phyloP scores from a whole-genome alignment of 2,888 invertebrate genomes.

The Sinodicranocentrus sp. region DNA sequence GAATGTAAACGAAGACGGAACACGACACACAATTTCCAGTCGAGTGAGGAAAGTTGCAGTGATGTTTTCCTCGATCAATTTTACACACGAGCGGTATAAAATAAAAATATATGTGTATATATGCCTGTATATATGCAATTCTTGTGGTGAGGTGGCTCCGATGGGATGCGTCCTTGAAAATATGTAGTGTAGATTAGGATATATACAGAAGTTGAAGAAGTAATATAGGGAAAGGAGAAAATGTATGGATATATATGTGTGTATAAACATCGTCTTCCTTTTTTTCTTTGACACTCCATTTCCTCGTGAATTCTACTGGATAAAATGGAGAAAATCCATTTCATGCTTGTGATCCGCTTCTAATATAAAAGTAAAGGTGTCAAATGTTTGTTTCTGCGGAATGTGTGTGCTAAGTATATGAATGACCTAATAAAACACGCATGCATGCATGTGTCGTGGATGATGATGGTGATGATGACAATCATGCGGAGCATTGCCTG shows the following conservation, averaged over 20 bases:
- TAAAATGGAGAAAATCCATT: conserved; percentile 64
- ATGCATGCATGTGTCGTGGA: conserved; percentile 44
- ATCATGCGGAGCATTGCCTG: conserved; percentile 68
- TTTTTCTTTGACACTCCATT: conserved; percentile 67
- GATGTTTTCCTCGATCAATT: not conserved
- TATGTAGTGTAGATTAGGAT: too few relatives aligned
- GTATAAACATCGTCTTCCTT: conserved; percentile 37
- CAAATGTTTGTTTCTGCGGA: conserved; percentile 48
- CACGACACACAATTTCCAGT: conserved; percentile 9
- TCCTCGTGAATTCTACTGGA: conserved; percentile 68
- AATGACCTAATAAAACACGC: conserved; percentile 69
- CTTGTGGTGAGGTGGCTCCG: too few relatives aligned
- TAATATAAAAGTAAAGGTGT: conserved; percentile 52
- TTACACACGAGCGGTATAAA: not conserved
- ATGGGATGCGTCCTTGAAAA: too few relatives aligned
- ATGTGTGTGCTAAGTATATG: conserved; percentile 14
- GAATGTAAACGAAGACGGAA: conserved; percentile 6
- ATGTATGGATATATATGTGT: not conserved
- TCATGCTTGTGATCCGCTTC: conserved; percentile 32
- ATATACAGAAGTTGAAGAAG: too few relatives aligned
- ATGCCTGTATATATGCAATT: not conserved
- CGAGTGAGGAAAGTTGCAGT: conserved; percentile 24
- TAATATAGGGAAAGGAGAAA: too few relatives aligned
- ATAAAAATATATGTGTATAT: not conserved
- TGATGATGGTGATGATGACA: conserved; percentile 62